Conservation (phyloP, 2,797 vertebrate species). For the Oryzias dopingdopingensis region DNA sequence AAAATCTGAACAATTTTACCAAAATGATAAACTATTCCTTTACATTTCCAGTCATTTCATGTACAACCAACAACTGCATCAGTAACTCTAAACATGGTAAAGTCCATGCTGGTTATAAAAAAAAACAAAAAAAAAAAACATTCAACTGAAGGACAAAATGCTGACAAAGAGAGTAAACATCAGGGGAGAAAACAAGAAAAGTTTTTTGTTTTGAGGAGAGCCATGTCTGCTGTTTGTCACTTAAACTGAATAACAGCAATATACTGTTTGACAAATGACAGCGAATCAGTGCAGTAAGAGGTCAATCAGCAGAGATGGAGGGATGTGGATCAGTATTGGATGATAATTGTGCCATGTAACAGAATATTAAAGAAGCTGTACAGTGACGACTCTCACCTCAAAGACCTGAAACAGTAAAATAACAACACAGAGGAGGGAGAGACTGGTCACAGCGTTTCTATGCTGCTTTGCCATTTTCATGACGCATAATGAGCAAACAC, state of each 20-base stretch:
- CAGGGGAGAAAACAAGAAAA: constrained; percentile 10
- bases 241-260: constrained; percentile 11
- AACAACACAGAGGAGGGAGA: constrained; percentile 56
- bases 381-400: constrained; percentile 57
- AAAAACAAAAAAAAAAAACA: background rate
- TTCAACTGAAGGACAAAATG: constrained; percentile 10
- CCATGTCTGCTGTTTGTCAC: constrained; percentile 50
- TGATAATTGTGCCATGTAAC: constrained; percentile 40
- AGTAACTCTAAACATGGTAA: constrained; percentile 10
- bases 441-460: constrained; percentile 39
- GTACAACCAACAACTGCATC: constrained; percentile 11
- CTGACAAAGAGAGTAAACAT: constrained; percentile 7
- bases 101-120: constrained; percentile 5
- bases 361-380: constrained; percentile 27
- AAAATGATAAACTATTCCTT: constrained; percentile 32
- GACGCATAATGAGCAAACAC: constrained; percentile 13
- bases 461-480: constrained; percentile 16
- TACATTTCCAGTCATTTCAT: constrained; percentile 9
- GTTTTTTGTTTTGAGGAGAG: constrained; percentile 1
- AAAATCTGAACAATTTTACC: background rate
- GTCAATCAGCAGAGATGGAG: constrained; percentile 54
- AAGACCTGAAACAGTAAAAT: constrained; percentile 57
- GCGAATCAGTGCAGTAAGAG: constrained; percentile 14
- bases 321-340: constrained; percentile 7
- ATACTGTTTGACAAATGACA: constrained; percentile 28